A percentile compares a stretch with the other conserved stretches of the same genome.
Conservation (phyloP, 2,888 invertebrate species). For the Petrophora chlorosata region DNA sequence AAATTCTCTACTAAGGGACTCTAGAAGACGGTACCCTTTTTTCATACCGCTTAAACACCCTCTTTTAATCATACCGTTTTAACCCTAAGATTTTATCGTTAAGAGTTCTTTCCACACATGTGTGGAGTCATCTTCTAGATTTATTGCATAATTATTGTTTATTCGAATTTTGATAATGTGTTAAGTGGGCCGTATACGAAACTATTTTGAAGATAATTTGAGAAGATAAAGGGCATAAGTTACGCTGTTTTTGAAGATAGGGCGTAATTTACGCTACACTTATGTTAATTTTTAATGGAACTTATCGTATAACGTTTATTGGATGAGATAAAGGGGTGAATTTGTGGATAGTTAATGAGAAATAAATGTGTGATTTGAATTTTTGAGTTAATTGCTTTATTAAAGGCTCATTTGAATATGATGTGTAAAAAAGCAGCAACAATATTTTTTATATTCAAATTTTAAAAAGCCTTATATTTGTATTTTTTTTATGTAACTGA, state of each 20-base stretch:
- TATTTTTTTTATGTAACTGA: too few species aligned
- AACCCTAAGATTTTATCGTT: not conserved
- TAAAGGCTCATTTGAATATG: conserved; percentile 2
- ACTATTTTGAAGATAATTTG: conserved; percentile 36
- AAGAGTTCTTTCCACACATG: conserved; percentile 52
- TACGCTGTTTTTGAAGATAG: too few species aligned
- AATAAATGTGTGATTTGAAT: conserved; percentile 10
- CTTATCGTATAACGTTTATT: conserved; percentile 32
- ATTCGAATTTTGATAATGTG: conserved; percentile 41
- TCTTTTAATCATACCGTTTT: not conserved
- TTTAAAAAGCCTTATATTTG: too few species aligned
- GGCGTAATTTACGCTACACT: conserved; percentile 21
- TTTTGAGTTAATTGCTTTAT: conserved; percentile 19
- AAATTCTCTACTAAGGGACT: too few species aligned
- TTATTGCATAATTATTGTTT: conserved; percentile 62
- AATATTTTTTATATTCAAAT: too few species aligned
- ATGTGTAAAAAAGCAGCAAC: not conserved
- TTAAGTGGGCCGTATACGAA: conserved; percentile 40
- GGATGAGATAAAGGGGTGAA: conserved; percentile 31
- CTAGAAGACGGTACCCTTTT: not conserved
- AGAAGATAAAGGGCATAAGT: conserved; percentile 24
- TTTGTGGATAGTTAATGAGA: conserved; percentile 30
- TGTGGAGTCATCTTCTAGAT: conserved; percentile 65
- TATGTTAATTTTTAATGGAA: conserved; percentile 35
- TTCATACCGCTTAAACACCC: not conserved